Conservation (phyloP, 2,888 invertebrate species). For the Rhagonycha lutea region DNA sequence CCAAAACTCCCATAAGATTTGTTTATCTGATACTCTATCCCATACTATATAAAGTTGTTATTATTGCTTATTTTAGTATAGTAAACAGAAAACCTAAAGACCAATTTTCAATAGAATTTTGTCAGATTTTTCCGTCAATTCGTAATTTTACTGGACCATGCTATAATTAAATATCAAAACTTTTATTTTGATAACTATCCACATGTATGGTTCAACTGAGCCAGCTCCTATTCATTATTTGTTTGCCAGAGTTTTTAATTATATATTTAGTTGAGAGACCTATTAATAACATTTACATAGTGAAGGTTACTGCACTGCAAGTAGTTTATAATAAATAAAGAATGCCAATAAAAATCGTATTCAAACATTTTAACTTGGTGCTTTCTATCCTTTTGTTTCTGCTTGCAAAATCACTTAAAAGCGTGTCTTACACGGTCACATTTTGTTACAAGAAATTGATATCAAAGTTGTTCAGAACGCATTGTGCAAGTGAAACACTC, state of each 20-base stretch:
- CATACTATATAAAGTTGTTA: no score
- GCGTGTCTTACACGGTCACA: no score
- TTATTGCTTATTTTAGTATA: background rate
- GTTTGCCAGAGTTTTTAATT: background rate
- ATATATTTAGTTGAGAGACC: background rate
- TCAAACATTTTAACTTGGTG: background rate
- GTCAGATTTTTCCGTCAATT: no score
- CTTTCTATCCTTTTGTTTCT: background rate
- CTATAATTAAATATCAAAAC: background rate
- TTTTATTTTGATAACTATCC: background rate
- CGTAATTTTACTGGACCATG: background rate
- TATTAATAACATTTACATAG: background rate
- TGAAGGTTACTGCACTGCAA: background rate
- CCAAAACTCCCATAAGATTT: no score
- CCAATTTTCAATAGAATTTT: background rate
- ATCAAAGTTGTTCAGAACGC: no score
- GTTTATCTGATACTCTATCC: no score
- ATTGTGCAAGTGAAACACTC: no score
- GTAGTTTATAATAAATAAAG: background rate
- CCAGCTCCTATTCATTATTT: background rate
- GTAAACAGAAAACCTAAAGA: background rate
- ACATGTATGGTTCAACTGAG: background rate
- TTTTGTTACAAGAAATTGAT: no score
- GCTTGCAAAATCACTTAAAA: background rate
- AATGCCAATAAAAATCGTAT: background rate